Base-by-base conservation (phyloP, 2,113 vertebrate species). In the Lathamus discolor region DNA sequence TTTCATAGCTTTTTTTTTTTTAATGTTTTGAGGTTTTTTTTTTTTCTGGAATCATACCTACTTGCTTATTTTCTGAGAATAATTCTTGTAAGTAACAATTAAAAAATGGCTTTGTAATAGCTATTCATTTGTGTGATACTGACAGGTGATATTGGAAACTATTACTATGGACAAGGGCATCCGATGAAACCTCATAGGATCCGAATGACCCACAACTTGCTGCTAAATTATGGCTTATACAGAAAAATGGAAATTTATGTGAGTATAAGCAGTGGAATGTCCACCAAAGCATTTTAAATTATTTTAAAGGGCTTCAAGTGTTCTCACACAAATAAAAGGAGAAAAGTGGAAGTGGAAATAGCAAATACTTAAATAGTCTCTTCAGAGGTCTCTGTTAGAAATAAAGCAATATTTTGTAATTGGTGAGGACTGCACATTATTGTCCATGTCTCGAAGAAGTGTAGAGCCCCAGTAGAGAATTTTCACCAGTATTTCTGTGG, bases 201-300 rank as follows among this genome's bases (percentile, higher is more conserved):
- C 92, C 98, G 98, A 79, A 98, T 98, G 98, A 98, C 98, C 43
- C 98, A 98, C 95, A 98, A 98, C 92, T 97, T 98, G 95, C 97
- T 98, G 89, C 88, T 98, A 89, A 98, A 98, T 96, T 98, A 98
- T 97, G 98, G 98, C 81, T 98, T 98, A 51, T 98, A 98, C 95
- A 98, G 98, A 96, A 98, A 98, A 97, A 98, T 98, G 98, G 98
- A 98, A 97, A 98, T 98, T 92, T 98, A 98, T 79, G 98, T 98
- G 81, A 98, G 98, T 98, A 97, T 88, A 68, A 62, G 17, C n/a
- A 92, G 27, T 39, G 52, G 48, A 23, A 70, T 64, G 31, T 33
- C 15, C 44, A 61, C 33, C 85, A 52, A 91, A 93, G 25, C 28
- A 33, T 63, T 70, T 44, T 11, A 67, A 72, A 20, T 75, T 54